Conservation (phyloP, 2,888 invertebrate genomes). For the Liodrosophila aerea region DNA sequence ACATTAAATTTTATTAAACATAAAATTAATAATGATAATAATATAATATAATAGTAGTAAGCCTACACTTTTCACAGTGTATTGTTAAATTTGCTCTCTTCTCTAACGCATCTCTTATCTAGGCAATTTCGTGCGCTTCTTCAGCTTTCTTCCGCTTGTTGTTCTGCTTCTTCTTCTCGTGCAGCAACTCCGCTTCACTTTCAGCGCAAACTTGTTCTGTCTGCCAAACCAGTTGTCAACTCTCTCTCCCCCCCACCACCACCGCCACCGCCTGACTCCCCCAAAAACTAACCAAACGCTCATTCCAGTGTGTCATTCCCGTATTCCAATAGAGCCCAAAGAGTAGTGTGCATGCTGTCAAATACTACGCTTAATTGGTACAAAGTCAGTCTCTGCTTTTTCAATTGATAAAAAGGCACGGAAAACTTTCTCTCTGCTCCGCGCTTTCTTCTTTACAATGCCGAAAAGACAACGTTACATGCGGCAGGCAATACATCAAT, state of each 20-base stretch:
- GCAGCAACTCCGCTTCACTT: slow-evolving; percentile 62
- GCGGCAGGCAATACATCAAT: slow-evolving; percentile 6
- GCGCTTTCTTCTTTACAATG: slow-evolving; percentile 51
- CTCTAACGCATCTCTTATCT: slow-evolving; percentile 28
- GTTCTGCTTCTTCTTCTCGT: slow-evolving; percentile 13
- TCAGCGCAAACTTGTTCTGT: slow-evolving; percentile 60
- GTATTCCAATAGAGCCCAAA: neutral
- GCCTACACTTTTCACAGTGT: too few relatives aligned
- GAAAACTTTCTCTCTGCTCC: slow-evolving; percentile 58
- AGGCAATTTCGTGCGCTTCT: neutral
- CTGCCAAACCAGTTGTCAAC: slow-evolving; percentile 56
- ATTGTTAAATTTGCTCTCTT: too few relatives aligned
- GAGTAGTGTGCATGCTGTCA: slow-evolving; percentile 26
- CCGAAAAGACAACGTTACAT: slow-evolving; percentile 16
- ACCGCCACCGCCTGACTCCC: neutral
- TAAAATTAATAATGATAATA: too few relatives aligned
- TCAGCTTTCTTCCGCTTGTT: neutral
- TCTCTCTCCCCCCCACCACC: neutral
- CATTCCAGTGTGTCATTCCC: slow-evolving; percentile 11
- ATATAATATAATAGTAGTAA: too few relatives aligned
- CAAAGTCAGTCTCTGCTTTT: slow-evolving; percentile 44
- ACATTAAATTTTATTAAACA: too few relatives aligned
- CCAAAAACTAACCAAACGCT: neutral
- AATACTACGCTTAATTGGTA: slow-evolving; percentile 49
- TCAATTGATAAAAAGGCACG: slow-evolving; percentile 61